Evolutionary conservation across 2,797 vertebrate genomes (phyloP).

Genomic region (Sebastes hubbsi): DNA sequence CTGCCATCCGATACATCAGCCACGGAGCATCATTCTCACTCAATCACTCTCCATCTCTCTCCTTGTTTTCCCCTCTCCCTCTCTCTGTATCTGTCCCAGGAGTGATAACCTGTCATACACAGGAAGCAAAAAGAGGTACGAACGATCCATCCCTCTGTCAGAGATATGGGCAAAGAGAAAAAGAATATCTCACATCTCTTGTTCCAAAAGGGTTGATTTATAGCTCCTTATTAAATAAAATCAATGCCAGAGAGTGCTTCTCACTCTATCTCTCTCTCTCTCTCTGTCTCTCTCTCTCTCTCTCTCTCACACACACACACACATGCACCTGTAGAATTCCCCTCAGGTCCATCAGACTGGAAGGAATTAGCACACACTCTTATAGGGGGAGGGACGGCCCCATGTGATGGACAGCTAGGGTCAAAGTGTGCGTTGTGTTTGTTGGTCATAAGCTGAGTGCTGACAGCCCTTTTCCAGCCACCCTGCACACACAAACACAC

Average conservation of each 20-base stretch:
- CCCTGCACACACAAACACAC: conserved; percentile 31
- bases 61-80: conserved; percentile 20
- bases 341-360: conserved; percentile 23
- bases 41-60: conserved; percentile 47
- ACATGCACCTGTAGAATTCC: conserved; percentile 42
- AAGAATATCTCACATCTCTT: conserved; percentile 79
- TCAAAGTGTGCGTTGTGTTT: conserved; percentile 83
- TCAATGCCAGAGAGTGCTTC: conserved; percentile 7
- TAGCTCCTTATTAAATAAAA: conserved; percentile 58
- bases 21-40: conserved; percentile 70
- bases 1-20: conserved; percentile 76
- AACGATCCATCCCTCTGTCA: conserved; percentile 70
- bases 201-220: conserved; percentile 73
- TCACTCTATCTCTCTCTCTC: neutral
- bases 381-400: neutral
- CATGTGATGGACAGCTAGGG: conserved; percentile 83
- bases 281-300: neutral
- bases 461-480: conserved; percentile 81
- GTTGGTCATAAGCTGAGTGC: conserved; percentile 82
- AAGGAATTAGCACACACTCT: conserved; percentile 44
- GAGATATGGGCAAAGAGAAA: conserved; percentile 63
- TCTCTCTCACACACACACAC: neutral
- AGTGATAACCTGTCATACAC: conserved; percentile 81
- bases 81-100: conserved; percentile 52
- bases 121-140: conserved; percentile 75